A percentile compares a stretch with the other conserved stretches of the same genome.
Conservation (phyloP, 2,888 invertebrate genomes). For the Morpho helenor region DNA sequence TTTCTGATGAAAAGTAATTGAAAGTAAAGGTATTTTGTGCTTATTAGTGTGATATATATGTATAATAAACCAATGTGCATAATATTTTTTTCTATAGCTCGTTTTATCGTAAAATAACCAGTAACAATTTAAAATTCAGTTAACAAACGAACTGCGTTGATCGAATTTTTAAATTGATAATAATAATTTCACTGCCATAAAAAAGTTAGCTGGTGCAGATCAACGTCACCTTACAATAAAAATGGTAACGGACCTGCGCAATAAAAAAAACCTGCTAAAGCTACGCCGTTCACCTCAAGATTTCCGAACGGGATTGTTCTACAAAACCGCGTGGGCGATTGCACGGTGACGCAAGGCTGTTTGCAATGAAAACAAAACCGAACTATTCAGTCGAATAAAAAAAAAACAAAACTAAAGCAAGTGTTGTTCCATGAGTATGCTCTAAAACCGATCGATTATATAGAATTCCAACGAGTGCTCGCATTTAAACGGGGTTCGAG, state of each 20-base stretch:
- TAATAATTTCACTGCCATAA: constrained; percentile 1
- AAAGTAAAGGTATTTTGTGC: too few relatives aligned
- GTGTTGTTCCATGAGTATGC: constrained; percentile 13
- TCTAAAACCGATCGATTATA: constrained; percentile 24
- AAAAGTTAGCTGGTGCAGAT: constrained; percentile 15
- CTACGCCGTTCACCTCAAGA: constrained; percentile 8
- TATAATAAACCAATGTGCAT: too few relatives aligned
- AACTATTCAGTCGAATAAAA: constrained; percentile 7
- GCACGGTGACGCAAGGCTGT: constrained; percentile 11
- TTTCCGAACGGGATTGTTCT: constrained; percentile 7
- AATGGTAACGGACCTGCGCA: constrained; percentile 11
- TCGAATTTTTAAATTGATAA: constrained; percentile 2
- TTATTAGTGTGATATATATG: too few relatives aligned
- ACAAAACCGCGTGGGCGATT: constrained; percentile 5
- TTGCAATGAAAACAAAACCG: constrained; percentile 9
- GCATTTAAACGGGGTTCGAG: constrained; percentile 3
- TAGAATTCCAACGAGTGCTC: constrained; percentile 19
- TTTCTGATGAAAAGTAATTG: too few relatives aligned
- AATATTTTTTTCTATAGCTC: too few relatives aligned
- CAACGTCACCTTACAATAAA: constrained; percentile 8
- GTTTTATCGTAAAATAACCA: too few relatives aligned
- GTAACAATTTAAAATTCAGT: too few relatives aligned
- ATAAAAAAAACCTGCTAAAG: constrained; percentile 14
- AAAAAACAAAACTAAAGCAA: constrained; percentile 6
- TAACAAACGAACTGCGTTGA: too few relatives aligned